Evolutionary conservation across 2,797 vertebrate genomes (phyloP).

Genomic region (Cephalopachus bancanus): DNA sequence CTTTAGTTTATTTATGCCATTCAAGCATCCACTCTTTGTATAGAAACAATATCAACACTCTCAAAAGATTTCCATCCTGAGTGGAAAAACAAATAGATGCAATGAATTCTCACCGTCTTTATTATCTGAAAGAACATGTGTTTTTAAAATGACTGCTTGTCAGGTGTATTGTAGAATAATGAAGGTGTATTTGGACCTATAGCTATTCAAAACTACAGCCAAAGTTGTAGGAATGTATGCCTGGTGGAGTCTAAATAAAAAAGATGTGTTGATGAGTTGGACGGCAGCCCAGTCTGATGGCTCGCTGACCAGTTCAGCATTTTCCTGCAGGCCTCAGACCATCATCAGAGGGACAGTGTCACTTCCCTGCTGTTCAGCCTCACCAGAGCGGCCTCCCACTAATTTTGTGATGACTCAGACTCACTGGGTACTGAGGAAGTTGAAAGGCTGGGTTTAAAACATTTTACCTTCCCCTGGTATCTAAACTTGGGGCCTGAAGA

Average conservation of each 20-base stretch:
- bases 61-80: not conserved
- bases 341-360: not conserved
- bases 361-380: not conserved
- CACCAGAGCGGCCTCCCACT: not conserved
- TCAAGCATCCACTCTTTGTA: not conserved
- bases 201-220: not conserved
- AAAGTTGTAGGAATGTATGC: not conserved
- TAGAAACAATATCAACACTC: not conserved
- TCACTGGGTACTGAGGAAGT: not conserved
- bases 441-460: not conserved
- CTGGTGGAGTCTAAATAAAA: not conserved
- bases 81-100: slow-evolving; percentile 24
- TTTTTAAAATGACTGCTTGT: not conserved
- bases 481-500: not conserved
- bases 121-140: not conserved
- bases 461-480: not conserved
- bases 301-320: not conserved
- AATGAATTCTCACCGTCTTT: not conserved
- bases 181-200: not conserved
- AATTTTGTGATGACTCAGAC: not conserved
- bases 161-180: not conserved
- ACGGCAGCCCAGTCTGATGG: not conserved
- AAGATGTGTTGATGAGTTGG: not conserved
- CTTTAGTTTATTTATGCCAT: not conserved
- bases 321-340: not conserved